Conservation (phyloP, 2,113 vertebrate genomes). For the Sclerurus mexicanus region DNA sequence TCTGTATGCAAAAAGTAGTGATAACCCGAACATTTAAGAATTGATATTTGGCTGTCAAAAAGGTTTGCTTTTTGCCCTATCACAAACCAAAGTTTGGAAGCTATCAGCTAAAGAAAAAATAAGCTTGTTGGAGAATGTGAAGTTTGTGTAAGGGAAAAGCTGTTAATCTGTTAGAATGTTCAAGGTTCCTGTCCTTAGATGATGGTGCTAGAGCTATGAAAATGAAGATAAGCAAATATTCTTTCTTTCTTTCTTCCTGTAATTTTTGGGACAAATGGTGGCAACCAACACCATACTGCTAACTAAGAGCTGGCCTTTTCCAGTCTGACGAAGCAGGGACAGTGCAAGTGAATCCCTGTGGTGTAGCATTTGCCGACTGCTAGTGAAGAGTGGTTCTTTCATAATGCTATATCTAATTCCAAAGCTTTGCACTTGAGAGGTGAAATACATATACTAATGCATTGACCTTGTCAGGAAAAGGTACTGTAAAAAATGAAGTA, state of each 20-base stretch:
- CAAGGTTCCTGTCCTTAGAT: background rate
- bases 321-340: fast-evolving
- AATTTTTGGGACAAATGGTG: background rate
- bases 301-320: background rate
- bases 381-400: background rate
- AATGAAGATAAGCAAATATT: background rate
- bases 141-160: background rate
- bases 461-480: background rate
- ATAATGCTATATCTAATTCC: background rate
- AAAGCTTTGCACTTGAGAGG: background rate
- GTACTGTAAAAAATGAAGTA: background rate
- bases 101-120: background rate
- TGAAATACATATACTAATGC: background rate
- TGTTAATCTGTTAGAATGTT: background rate
- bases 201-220: background rate
- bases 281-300: background rate
- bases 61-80: background rate
- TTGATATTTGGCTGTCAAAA: background rate
- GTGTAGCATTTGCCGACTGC: fast-evolving
- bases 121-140: background rate
- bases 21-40: background rate
- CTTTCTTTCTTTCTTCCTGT: background rate
- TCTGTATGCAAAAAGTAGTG: background rate
- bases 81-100: background rate
- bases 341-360: background rate